Conservation (phyloP, 2,888 invertebrate genomes). For the Catocala nupta region DNA sequence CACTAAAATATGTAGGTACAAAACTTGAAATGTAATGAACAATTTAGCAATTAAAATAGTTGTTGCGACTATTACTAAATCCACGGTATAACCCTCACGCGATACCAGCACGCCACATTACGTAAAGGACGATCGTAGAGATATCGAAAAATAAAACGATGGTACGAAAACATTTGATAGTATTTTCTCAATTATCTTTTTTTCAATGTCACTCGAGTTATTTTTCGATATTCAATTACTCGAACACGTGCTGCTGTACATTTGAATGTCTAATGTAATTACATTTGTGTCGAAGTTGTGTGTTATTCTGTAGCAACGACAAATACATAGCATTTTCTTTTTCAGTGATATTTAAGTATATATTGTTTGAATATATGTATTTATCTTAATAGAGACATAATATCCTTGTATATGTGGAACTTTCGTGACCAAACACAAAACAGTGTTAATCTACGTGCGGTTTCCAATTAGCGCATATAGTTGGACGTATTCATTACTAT, state of each 20-base stretch:
- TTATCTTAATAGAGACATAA: not conserved
- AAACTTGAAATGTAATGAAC: slow-evolving; percentile 38
- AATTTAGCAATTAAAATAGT: slow-evolving; percentile 52
- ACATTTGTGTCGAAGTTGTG: slow-evolving; percentile 13
- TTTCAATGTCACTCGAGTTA: slow-evolving; percentile 23
- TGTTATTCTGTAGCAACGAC: slow-evolving; percentile 1
- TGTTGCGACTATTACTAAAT: slow-evolving; percentile 44
- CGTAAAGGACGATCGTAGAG: slow-evolving; percentile 48
- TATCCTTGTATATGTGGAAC: not conserved
- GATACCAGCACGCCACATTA: slow-evolving; percentile 50
- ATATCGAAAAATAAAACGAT: slow-evolving; percentile 40
- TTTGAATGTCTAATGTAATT: slow-evolving; percentile 30
- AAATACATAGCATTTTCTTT: slow-evolving; percentile 4
- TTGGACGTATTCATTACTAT: slow-evolving; percentile 11
- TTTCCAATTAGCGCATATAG: slow-evolving; percentile 12
- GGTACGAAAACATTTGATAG: slow-evolving; percentile 4
- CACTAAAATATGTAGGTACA: slow-evolving; percentile 25
- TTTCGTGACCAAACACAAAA: slow-evolving; percentile 14
- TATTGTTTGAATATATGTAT: not conserved
- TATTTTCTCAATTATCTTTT: slow-evolving; percentile 30
- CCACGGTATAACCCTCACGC: slow-evolving; percentile 48
- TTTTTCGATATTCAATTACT: slow-evolving; percentile 33
- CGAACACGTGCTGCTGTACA: slow-evolving; percentile 17
- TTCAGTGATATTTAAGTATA: not conserved
- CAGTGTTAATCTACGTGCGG: slow-evolving; percentile 21